Evolutionary conservation across 37 sponge, comb jelly and placozoan genomes (phyloP).

Genomic region (Haliclona indistincta): DNA sequence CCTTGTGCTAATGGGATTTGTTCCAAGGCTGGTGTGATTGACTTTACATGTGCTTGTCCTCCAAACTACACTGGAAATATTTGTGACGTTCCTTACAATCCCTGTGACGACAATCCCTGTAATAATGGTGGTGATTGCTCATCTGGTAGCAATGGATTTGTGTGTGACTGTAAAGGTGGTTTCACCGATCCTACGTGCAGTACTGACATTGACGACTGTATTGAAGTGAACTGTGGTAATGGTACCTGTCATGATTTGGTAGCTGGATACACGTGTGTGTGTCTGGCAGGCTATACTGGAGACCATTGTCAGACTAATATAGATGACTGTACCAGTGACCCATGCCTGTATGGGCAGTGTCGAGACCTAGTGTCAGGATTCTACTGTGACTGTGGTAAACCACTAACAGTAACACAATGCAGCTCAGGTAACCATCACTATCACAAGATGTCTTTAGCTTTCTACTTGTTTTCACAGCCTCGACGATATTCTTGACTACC

Average conservation of each 20-base stretch:
- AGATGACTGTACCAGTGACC: constrained; percentile 34
- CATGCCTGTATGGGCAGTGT: constrained; percentile 28
- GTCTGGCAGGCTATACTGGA: constrained; percentile 49
- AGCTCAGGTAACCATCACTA: constrained; percentile 41
- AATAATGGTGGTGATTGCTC: constrained; percentile 5
- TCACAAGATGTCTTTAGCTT: too few relatives aligned
- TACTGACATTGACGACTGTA: constrained; percentile 38
- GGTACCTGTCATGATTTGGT: constrained; percentile 22
- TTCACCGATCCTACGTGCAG: constrained; percentile 36
- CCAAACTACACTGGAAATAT: constrained; percentile 18
- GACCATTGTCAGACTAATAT: constrained; percentile 27
- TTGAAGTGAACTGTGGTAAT: neutral
- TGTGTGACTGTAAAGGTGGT: constrained; percentile 35
- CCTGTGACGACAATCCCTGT: constrained; percentile 25
- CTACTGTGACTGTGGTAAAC: neutral
- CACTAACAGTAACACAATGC: neutral
- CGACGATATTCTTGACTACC: too few relatives aligned
- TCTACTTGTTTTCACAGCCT: too few relatives aligned
- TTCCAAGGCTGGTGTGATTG: neutral
- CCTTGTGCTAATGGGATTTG: constrained; percentile 43
- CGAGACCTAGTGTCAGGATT: neutral
- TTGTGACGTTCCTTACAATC: constrained; percentile 31
- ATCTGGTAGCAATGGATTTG: neutral
- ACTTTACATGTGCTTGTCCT: constrained; percentile 17
- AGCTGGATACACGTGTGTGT: constrained; percentile 19